Base-by-base conservation (phyloP, 2,888 invertebrate genomes). In the Drepana falcataria region DNA sequence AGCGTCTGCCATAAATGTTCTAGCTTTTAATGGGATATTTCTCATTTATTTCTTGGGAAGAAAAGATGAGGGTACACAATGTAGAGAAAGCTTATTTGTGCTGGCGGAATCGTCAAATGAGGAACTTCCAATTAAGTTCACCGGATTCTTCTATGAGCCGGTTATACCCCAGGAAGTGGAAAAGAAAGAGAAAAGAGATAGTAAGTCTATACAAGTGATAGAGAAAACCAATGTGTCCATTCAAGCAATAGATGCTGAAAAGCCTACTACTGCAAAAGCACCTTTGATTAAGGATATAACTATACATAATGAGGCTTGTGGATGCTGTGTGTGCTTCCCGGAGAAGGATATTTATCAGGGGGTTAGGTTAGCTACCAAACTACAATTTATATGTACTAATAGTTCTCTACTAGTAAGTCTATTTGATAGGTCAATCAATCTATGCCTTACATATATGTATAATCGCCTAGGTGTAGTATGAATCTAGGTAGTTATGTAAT, bases 41-140 rank as follows among this genome's bases (percentile, higher is more conserved):
- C 57, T 58, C 57, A 57, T 59, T 52, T 55, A 58, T 58, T 58
- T 58, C 59, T 53, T 55, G 59, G 55, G 54, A 60, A 57, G 61
- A 61, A 62, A 59, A 55, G 58, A 55, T 57, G 52, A 34, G 35
- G 35, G 48, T n/a, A 3, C 44, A 0, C 4, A 44, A 55, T 21
- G 53, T 53, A 51, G 59, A 55, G 44, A 48, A 49, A 35, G 41
- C 48, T 44, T 41, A 44, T 35, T 47, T 54, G 44, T 44, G 2
- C 7, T 44, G 44, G 9, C 6, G 9, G 44, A 44, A 44, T 7
- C 9, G 9, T 9, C 44, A 9, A 44, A 6, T 3, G 9, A 4
- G 6, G 44, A 44, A 9, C 44, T 44, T 3, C 44, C 44, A 3
- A 9, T 44, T 2, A 49, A 6, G 34, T 59, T 44, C 35, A 55